A percentile compares a stretch with the other conserved stretches of the same genome.
phyloP scores from a whole-genome alignment of 2,888 invertebrate genomes.

The Graphium colonna region DNA sequence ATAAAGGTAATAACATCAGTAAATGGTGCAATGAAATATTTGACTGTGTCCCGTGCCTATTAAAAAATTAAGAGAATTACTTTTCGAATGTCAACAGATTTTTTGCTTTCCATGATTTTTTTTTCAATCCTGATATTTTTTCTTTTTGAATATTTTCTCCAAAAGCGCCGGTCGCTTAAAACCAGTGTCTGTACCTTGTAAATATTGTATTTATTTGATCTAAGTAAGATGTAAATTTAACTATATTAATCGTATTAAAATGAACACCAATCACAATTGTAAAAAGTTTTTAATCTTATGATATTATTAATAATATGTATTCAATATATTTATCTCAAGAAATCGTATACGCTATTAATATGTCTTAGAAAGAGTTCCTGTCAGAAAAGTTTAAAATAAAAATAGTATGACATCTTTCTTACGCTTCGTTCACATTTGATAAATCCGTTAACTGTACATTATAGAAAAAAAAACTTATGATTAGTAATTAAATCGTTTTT shows the following conservation, averaged over 20 bases:
- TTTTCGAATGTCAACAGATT: background rate
- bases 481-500: slow-evolving; percentile 33
- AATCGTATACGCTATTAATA: slow-evolving; percentile 38
- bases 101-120: background rate
- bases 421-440: slow-evolving; percentile 10
- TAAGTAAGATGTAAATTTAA: slow-evolving; percentile 18
- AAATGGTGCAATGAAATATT: slow-evolving; percentile 33
- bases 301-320: slow-evolving; percentile 39
- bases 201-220: slow-evolving; percentile 23
- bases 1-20: slow-evolving; percentile 34
- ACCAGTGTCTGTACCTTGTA: slow-evolving; percentile 20
- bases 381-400: slow-evolving; percentile 9
- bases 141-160: background rate
- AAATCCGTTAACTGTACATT: background rate
- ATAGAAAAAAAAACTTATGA: slow-evolving; percentile 35
- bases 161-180: slow-evolving; percentile 11
- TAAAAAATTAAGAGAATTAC: slow-evolving; percentile 46
- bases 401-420: slow-evolving; percentile 5
- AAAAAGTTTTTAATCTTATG: slow-evolving; percentile 62
- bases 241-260: slow-evolving; percentile 31
- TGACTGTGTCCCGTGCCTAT: slow-evolving; percentile 75
- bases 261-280: slow-evolving; percentile 41
- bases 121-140: background rate
- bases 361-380: slow-evolving; percentile 30
- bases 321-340: slow-evolving; percentile 38